These are phyloP conservation scores for Batillaria attramentaria DNA, from an alignment of 1,140 invertebrate genomes.

Conservation along the genomic window DNA sequence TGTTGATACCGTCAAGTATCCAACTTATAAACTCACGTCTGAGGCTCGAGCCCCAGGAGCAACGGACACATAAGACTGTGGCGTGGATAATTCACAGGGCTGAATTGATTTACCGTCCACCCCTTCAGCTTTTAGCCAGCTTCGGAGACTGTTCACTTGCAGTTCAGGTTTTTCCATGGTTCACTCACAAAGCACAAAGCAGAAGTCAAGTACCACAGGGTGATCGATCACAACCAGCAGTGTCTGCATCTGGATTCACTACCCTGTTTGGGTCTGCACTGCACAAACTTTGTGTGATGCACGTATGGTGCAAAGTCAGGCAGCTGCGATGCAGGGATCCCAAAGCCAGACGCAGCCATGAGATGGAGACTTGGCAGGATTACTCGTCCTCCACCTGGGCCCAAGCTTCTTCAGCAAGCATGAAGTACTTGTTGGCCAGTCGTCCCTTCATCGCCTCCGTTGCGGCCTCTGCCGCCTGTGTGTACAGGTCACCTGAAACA, in stretches of 20 bases:
- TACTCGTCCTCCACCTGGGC: slow-evolving; percentile 56
- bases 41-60: too few species aligned
- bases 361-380: background rate
- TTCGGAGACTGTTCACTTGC: too few species aligned
- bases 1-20: too few species aligned
- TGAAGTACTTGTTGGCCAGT: slow-evolving; percentile 76
- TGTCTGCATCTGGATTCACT: background rate
- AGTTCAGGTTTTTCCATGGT: too few species aligned
- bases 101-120: too few species aligned
- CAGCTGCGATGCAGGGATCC: background rate
- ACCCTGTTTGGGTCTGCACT: background rate
- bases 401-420: slow-evolving; percentile 74
- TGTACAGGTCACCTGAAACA: slow-evolving; percentile 74
- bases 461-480: slow-evolving; percentile 75
- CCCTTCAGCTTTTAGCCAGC: too few species aligned
- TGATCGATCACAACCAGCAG: background rate
- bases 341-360: background rate
- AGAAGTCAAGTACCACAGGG: background rate
- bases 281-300: background rate
- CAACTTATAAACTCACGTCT: too few species aligned
- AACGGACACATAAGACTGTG: too few species aligned
- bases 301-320: background rate
- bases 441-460: slow-evolving; percentile 76
- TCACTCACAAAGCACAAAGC: too few species aligned
- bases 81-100: too few species aligned